Evolutionary conservation across 2,888 invertebrate species (phyloP), one percentile per base, ranked within the genome.

Genomic region (Orthosia gothica): DNA sequence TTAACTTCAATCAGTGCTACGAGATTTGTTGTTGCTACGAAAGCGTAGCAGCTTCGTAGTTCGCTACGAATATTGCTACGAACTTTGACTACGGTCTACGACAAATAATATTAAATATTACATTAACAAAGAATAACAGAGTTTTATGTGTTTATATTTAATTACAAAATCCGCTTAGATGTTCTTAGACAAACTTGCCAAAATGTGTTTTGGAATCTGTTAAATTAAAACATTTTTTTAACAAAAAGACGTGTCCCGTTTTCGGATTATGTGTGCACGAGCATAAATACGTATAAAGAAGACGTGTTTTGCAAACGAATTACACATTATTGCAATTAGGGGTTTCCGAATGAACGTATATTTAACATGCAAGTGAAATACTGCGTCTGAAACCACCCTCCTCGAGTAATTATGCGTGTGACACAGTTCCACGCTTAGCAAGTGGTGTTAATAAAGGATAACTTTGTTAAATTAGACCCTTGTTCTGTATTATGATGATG

Each of bases 371-470:
- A 52, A 70, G 73, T 80, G 68, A 74, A 81, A 68, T 69, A 81
- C 76, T 49, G 50, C 40, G 50, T 63, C 57, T 70, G 65, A 68
- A 76, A 73, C 70, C 66, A 59, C 11, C 18, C 55, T 64, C 47
- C 67, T 62, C 18, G 63, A 69, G 81, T 83, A 85, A 86, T 85
- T 83, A 82, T 72, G 79, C 76, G 83, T 81, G 63, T 83, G 61
- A 65, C 69, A 74, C 71, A 70, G 58, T 66, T 66, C 66, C 69
- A 74, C 70, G 67, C 61, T 76, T 62, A 62, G 50, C 52, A 64
- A 76, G 61, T 62, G 74, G 59, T 83, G 82, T 82, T 81, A 89
- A 85, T 87, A 83, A 87, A 86, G 82, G 64, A 71, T 81, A 76
- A 74, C 59, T 79, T 85, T 78, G 67, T 79, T 79, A 59, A 23